Percentiles rank a stretch among this genome's conserved stretches.
These are phyloP conservation scores for Pantherophis vulpinus DNA, from an alignment of 2,797 vertebrate genomes.

Conservation along the genomic window DNA sequence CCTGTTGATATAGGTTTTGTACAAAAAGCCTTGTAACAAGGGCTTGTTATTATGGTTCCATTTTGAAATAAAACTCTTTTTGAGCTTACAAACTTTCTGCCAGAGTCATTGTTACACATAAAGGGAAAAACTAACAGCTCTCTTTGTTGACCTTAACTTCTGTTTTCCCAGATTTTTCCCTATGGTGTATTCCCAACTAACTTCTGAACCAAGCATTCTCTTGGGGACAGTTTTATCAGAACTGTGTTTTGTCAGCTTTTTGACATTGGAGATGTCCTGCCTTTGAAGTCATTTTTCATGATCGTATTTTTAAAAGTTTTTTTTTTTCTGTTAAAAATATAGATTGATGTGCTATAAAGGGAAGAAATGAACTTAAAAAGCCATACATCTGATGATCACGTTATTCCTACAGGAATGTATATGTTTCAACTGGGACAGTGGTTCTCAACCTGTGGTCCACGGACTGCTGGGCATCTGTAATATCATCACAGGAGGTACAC, in stretches of 20 bases:
- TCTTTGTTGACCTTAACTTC: slow-evolving; percentile 8
- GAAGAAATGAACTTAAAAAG: not conserved
- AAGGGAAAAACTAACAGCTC: not conserved
- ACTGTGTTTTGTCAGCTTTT: not conserved
- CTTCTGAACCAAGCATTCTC: not conserved
- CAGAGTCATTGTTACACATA: not conserved
- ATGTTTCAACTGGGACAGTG: not conserved
- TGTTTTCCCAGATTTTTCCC: not conserved
- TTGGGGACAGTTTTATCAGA: slow-evolving; percentile 4
- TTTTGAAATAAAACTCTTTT: slow-evolving; percentile 8
- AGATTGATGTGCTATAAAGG: not conserved
- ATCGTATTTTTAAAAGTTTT: not conserved
- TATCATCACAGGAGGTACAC: not conserved
- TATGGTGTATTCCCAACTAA: slow-evolving; percentile 15
- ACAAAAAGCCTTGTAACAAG: not conserved
- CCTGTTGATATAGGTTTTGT: not conserved
- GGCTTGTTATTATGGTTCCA: not conserved
- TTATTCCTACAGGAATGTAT: not conserved
- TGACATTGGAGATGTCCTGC: not conserved
- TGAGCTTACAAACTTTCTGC: not conserved
- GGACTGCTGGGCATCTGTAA: not conserved
- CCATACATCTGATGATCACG: not conserved
- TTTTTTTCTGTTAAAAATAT: not conserved
- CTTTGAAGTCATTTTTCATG: not conserved
- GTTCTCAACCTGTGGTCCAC: not conserved